Conservation (phyloP, 2,888 invertebrate species). For the Anthophora plumipes region DNA sequence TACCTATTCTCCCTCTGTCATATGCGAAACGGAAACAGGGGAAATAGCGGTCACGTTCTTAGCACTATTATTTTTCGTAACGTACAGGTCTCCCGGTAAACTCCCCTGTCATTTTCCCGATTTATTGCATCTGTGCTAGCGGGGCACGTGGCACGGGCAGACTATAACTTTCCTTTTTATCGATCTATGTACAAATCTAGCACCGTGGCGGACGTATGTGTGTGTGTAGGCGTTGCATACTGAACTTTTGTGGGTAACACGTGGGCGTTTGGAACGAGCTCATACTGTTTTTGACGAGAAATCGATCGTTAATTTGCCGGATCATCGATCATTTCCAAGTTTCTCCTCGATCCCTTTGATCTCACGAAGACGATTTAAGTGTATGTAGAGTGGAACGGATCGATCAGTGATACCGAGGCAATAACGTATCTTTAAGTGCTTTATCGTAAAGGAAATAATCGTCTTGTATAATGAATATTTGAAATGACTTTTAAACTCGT, state of each 20-base stretch:
- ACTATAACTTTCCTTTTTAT: conserved; percentile 42
- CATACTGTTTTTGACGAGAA: conserved; percentile 14
- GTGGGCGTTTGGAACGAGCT: conserved; percentile 23
- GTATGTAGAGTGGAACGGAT: background rate
- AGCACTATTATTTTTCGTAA: conserved; percentile 29
- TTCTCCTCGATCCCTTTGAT: conserved; percentile 6
- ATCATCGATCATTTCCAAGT: conserved; percentile 43
- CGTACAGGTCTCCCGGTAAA: conserved; percentile 9
- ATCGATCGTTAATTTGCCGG: conserved; percentile 32
- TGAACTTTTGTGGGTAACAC: conserved; percentile 1
- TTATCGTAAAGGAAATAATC: background rate
- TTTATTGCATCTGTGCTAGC: conserved; percentile 10
- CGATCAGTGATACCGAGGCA: too few relatives aligned
- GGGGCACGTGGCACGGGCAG: conserved; percentile 21
- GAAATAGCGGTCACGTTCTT: conserved; percentile 28
- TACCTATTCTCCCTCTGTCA: too few relatives aligned
- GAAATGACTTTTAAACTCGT: background rate
- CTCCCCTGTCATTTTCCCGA: conserved; percentile 17
- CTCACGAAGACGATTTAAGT: background rate
- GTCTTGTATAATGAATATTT: too few relatives aligned
- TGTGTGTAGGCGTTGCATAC: conserved; percentile 21
- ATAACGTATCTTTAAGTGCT: background rate
- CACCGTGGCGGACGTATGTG: background rate
- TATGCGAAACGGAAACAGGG: background rate
- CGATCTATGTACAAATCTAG: conserved; percentile 42